A percentile compares a stretch with the other conserved stretches of the same genome.
phyloP scores from a whole-genome alignment of 2,113 vertebrate genomes.

The Ceyx melanurus region DNA sequence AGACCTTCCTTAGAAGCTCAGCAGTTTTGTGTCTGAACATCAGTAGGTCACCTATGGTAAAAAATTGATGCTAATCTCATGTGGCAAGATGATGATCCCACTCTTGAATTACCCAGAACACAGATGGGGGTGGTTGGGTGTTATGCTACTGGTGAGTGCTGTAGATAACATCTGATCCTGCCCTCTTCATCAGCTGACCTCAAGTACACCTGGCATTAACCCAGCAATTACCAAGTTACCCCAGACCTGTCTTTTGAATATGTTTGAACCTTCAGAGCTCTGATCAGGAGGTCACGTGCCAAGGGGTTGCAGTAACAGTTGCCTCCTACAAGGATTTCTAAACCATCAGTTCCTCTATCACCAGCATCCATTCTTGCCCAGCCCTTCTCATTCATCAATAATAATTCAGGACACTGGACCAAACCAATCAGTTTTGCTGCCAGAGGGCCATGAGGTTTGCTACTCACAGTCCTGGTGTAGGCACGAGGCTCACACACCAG shows the following conservation, averaged over 20 bases:
- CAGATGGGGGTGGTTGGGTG: not conserved
- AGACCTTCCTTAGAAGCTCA: not conserved
- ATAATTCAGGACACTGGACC: not conserved
- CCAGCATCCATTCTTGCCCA: not conserved
- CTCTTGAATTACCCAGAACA: not conserved
- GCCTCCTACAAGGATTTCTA: not conserved
- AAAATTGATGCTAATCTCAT: conserved; percentile 32
- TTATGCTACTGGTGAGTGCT: rapidly evolving
- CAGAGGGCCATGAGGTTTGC: not conserved
- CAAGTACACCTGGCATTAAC: not conserved
- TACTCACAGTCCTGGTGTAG: not conserved
- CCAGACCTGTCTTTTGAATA: not conserved
- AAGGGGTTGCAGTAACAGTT: not conserved
- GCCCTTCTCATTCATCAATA: not conserved
- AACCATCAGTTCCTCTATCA: not conserved
- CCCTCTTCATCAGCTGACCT: not conserved
- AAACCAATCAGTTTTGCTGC: not conserved
- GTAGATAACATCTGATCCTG: not conserved
- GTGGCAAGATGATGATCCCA: not conserved
- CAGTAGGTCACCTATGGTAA: not conserved
- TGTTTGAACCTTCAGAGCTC: not conserved
- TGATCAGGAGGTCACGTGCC: not conserved
- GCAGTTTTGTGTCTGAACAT: not conserved
- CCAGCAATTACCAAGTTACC: not conserved
- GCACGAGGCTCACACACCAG: not conserved